phyloP scores from a whole-genome alignment of 1,140 invertebrate species.

The Conus betulinus region DNA sequence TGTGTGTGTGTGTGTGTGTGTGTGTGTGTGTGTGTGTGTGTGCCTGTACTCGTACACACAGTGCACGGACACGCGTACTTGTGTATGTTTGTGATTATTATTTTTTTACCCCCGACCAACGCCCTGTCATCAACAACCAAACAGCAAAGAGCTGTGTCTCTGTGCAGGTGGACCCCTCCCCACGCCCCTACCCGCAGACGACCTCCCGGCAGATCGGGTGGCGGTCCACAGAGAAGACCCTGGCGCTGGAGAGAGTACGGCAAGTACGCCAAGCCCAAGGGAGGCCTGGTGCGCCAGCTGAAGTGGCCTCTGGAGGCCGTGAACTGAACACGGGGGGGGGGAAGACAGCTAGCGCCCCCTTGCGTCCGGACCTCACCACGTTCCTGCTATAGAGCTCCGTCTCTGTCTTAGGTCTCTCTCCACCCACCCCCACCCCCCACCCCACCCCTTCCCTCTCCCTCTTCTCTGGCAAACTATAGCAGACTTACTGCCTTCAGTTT shows the following conservation, averaged over 20 bases:
- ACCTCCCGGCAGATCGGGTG: slow-evolving; percentile 70
- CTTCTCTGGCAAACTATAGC: no score
- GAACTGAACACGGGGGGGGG: slow-evolving; percentile 43
- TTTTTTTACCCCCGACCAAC: not conserved
- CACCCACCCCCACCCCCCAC: not conserved
- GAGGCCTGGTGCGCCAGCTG: slow-evolving; percentile 70
- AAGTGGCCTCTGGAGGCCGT: slow-evolving; percentile 73
- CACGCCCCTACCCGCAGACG: slow-evolving; percentile 68
- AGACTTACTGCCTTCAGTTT: no score
- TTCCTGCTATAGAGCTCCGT: not conserved
- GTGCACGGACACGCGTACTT: no score
- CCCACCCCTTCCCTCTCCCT: not conserved
- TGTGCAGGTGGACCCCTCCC: slow-evolving; percentile 67
- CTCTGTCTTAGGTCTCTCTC: not conserved
- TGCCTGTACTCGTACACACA: no score
- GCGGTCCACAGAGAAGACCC: slow-evolving; percentile 60
- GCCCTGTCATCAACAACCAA: slow-evolving; percentile 44
- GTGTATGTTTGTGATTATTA: no score
- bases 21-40: no score
- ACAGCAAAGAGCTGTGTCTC: not conserved
- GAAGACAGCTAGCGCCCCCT: not conserved
- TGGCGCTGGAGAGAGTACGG: slow-evolving; percentile 71
- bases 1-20: no score
- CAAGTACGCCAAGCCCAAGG: slow-evolving; percentile 69
- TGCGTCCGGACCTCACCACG: not conserved